Evolutionary conservation across 2,113 vertebrate genomes (phyloP), one percentile per base, ranked within the genome.

Genomic region (Hirundichthys speculiger): DNA sequence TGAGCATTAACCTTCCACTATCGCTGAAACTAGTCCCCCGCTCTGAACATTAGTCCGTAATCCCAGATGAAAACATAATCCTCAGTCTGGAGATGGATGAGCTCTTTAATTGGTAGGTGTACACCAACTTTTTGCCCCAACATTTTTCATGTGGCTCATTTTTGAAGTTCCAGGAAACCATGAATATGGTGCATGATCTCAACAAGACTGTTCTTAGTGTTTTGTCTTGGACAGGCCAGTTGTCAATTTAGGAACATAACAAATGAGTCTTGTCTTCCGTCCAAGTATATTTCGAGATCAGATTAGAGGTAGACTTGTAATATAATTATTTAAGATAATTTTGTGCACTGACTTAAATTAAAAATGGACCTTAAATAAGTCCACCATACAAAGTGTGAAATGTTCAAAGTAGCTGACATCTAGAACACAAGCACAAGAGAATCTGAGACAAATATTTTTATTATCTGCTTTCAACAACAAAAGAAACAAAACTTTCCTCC

Each of bases 51-150:
- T 50, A 72, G 82, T 86, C 68, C 75, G 71, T 89, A 86, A 88
- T 87, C 87, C 82, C 62, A 88, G 85, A 92, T 92, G 80, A 90
- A 90, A 90, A 91, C 71, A 89, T 93, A 92, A 92, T 92, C 91
- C 89, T 75, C 46, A 25, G 22, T 54, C 71, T 84, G 34, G 61
- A 63, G 38, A 70, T 53, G 62, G 78, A 89, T 89, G 70, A 90
- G 89, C 62, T 82, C 85, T 86, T 84, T 77, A 69, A 62, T 48
- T 77, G 57, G 27, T 65, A 73, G 73, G 48, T 73, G 66, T 63
- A 65, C 22, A 67, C 24, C 48, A 49, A 40, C 47, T 34, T 61
- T 62, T 14, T 75, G 55, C 78, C 6, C 66, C 1, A 52, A 63
- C 52, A 51, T 51, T 60, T 50, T 45, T 70, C 14, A 64, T 52